These are phyloP conservation scores for Artibeus lituratus DNA, from an alignment of 2,797 vertebrate species.

Conservation along the genomic window DNA sequence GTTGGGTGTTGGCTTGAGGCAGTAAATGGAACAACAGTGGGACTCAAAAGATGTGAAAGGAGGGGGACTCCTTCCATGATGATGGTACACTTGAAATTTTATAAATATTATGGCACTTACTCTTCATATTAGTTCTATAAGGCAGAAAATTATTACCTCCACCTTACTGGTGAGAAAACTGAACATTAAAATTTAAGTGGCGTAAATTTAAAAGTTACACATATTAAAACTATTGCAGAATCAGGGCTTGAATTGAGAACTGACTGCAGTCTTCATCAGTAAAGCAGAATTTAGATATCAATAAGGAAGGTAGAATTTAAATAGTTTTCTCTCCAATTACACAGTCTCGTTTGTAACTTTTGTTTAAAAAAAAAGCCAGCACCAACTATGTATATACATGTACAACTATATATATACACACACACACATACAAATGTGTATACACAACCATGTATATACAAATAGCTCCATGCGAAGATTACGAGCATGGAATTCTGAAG, in stretches of 20 bases:
- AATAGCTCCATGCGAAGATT: not conserved
- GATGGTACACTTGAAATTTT: not conserved
- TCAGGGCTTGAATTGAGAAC: not conserved
- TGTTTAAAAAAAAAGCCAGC: not conserved
- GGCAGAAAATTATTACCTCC: not conserved
- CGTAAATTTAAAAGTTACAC: not conserved
- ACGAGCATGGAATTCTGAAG: not conserved
- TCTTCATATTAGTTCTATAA: not conserved
- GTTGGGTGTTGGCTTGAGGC: not conserved
- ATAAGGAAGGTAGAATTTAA: not conserved
- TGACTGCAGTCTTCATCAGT: not conserved
- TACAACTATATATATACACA: not conserved
- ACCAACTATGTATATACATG: not conserved
- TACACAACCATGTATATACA: not conserved
- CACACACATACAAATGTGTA: not conserved
- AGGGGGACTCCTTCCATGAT: not conserved
- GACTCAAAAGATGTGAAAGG: not conserved
- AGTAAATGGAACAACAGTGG: not conserved
- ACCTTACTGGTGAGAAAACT: not conserved
- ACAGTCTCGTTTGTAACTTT: not conserved
- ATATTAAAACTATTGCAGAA: not conserved
- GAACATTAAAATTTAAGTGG: not conserved
- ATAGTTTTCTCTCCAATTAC: not conserved
- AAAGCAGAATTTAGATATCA: conserved; percentile 23
- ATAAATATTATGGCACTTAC: not conserved